Evolutionary conservation across 2,797 vertebrate genomes (phyloP), one percentile per base, ranked within the genome.

Genomic region (Crotalus adamanteus): DNA sequence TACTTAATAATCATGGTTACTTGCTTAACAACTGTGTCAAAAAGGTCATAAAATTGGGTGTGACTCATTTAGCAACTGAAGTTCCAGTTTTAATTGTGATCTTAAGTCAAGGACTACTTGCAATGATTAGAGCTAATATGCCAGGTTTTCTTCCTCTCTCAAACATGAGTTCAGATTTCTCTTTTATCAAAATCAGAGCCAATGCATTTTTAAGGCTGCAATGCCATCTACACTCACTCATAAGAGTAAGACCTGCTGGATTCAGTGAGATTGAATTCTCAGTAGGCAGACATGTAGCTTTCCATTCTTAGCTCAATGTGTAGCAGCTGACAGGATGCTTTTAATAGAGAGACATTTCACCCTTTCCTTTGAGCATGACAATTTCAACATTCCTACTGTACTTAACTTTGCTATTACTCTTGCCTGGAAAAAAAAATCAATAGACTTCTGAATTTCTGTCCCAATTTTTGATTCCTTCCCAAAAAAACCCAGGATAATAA

Each of bases 381-480:
- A 91, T 22, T 83, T 65, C 3, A 86, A 87, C 78, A 93, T 65
- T 26, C 86, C 63, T 55, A 26, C 65, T 37, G 89, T 16, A 59
- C 28, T 53, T 55, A 37, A 53, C 55, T 55, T 73, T 88, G 87
- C 65, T 42, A 57, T 37, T 69, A 90, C 55, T 90, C 31, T 47
- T 91, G 37, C 91, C 69, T 55, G 92, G 22, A 88, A 88, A 31
- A 31, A 93, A 37, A 55, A 55, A 94, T 94, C 47, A 11, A 31
- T 53, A 89, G 6, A 20, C 91, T 53, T 94, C 37, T 60, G 57
- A 94, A 91, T 13, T 91, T 0, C 14, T 92, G 56, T 88, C 20
- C 63, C 31, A 91, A 93, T 89, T 92, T 94, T 94, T 22, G 94
- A 93, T 94, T 89, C 51, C 4, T 3, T 91, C 28, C 86, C 7